Evolutionary conservation across 2,888 invertebrate genomes (phyloP).

Genomic region (Platypus cylindrus): DNA sequence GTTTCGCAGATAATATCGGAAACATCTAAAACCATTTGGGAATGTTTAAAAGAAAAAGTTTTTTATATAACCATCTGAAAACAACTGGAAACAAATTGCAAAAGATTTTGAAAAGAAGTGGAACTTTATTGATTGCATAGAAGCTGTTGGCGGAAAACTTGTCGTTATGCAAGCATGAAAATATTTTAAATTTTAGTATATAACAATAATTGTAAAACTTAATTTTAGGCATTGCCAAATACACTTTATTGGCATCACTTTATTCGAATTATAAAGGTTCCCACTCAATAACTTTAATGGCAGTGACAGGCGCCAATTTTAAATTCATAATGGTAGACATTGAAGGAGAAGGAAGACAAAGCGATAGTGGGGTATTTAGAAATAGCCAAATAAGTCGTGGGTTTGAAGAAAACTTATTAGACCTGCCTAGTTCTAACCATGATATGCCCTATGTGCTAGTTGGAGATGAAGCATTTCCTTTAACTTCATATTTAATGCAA

Average conservation of each 20-base stretch:
- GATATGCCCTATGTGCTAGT: too few relatives aligned
- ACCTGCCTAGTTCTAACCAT: too few relatives aligned
- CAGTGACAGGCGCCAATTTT: not conserved
- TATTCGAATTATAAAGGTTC: slow-evolving; percentile 1
- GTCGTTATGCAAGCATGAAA: not conserved
- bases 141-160: not conserved
- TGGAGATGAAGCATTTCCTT: too few relatives aligned
- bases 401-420: too few relatives aligned
- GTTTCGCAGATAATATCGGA: not conserved
- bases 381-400: too few relatives aligned
- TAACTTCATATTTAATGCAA: too few relatives aligned
- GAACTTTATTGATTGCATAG: not conserved
- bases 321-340: slow-evolving; percentile 4
- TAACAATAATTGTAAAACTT: not conserved
- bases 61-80: too few relatives aligned
- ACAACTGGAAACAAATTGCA: too few relatives aligned
- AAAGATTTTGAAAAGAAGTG: not conserved
- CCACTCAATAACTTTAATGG: slow-evolving; percentile 1
- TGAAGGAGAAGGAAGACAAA: not conserved
- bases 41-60: not conserved
- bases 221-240: not conserved
- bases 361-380: slow-evolving; percentile 2
- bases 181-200: not conserved
- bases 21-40: too few relatives aligned
- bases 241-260: too few relatives aligned